phyloP scores from a whole-genome alignment of 2,797 vertebrate species.

The Hirundo rustica region DNA sequence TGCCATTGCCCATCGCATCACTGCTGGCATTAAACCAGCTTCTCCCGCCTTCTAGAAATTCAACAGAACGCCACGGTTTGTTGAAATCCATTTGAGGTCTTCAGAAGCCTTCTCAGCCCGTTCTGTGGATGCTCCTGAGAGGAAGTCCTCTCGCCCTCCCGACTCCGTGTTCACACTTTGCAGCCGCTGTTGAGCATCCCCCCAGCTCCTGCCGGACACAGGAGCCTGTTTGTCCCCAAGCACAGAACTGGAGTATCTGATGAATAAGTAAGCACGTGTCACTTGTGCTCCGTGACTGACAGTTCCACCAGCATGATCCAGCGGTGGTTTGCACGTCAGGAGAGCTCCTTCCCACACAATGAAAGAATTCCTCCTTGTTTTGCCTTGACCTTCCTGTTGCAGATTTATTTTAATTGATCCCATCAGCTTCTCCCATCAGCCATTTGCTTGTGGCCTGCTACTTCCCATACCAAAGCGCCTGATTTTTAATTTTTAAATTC shows the following conservation, averaged over 20 bases:
- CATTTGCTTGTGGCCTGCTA: accelerated
- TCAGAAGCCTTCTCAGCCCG: background rate
- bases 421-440: background rate
- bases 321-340: background rate
- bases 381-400: background rate
- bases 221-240: conserved; percentile 4
- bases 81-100: background rate
- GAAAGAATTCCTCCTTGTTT: background rate
- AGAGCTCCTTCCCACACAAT: background rate
- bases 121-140: background rate
- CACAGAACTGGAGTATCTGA: background rate
- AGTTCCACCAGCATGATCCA: background rate
- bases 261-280: conserved; percentile 36
- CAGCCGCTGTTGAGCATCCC: background rate
- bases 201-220: background rate
- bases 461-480: background rate
- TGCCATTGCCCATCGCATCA: background rate
- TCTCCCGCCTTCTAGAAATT: background rate
- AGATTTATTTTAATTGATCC: background rate
- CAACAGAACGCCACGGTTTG: background rate
- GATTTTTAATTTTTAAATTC: background rate
- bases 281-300: background rate
- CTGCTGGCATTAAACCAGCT: background rate
- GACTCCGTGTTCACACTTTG: background rate
- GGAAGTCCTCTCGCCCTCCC: background rate